These are phyloP conservation scores for Leucozona laternaria DNA, from an alignment of 2,888 invertebrate genomes.

Conservation along the genomic window DNA sequence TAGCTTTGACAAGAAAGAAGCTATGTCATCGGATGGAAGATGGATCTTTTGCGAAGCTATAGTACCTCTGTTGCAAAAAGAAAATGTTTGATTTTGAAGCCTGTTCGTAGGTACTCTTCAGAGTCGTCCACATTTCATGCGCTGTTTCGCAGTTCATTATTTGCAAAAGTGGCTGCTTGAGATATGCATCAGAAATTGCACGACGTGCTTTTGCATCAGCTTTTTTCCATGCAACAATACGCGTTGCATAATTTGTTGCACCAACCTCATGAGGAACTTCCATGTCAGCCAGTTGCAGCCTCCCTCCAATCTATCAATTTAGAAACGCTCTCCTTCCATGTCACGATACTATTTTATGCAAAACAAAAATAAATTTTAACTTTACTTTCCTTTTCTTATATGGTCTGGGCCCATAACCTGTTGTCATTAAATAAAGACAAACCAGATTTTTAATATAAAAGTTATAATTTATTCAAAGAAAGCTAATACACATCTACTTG, in stretches of 20 bases:
- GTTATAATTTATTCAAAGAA: no score
- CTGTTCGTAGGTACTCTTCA: slow-evolving; percentile 78
- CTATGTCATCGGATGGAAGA: slow-evolving; percentile 52
- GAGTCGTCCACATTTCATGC: slow-evolving; percentile 62
- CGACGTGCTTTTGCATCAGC: background rate
- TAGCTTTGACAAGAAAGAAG: slow-evolving; percentile 65
- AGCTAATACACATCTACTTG: no score
- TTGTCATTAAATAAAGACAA: no score
- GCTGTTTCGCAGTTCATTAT: slow-evolving; percentile 67
- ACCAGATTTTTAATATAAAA: no score
- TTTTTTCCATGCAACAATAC: background rate
- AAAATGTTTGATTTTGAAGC: slow-evolving; percentile 78
- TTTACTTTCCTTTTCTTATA: no score
- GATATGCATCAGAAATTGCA: background rate
- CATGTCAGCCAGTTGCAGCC: no score
- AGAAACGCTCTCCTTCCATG: no score
- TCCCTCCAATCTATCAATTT: no score
- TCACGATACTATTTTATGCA: no score
- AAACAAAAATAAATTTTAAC: no score
- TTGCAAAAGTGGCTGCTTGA: slow-evolving; percentile 54
- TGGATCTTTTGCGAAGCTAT: slow-evolving; percentile 56
- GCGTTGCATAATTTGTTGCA: background rate
- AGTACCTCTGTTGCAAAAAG: slow-evolving; percentile 78
- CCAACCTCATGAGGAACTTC: background rate
- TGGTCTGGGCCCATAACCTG: no score